phyloP scores from a whole-genome alignment of 2,797 vertebrate genomes.

The Prunella strophiata region DNA sequence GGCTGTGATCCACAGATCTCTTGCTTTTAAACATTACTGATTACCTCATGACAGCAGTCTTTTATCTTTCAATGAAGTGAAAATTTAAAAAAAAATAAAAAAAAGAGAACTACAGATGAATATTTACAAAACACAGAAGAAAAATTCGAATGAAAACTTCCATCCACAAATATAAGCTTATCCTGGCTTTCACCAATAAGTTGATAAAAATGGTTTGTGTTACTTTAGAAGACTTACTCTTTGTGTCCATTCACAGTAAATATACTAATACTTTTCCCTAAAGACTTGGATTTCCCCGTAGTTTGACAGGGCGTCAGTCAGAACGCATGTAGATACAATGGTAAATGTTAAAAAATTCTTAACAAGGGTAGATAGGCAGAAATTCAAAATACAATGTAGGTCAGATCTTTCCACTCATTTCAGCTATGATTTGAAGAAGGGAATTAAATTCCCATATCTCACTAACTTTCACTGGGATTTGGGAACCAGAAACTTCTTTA shows the following conservation, averaged over 20 bases:
- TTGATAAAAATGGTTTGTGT: neutral
- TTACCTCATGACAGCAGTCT: neutral
- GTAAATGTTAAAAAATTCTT: neutral
- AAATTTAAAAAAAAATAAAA: neutral
- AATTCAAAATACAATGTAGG: conserved; percentile 9
- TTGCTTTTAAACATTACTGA: neutral
- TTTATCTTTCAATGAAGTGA: neutral
- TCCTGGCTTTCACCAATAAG: neutral
- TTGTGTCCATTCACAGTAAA: neutral
- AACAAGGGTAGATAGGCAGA: neutral
- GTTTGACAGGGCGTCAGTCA: neutral
- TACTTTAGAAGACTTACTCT: neutral
- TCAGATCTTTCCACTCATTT: neutral
- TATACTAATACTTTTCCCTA: neutral
- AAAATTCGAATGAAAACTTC: neutral
- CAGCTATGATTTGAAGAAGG: neutral
- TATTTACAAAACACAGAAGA: neutral
- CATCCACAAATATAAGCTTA: neutral
- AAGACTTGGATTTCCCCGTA: neutral
- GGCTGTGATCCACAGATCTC: neutral
- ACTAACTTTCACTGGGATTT: conserved; percentile 20
- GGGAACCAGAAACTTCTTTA: neutral
- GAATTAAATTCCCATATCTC: conserved; percentile 35
- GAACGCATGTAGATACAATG: neutral
- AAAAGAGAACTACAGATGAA: neutral